A percentile compares a stretch with the other conserved stretches of the same genome.
phyloP scores from a whole-genome alignment of 2,113 vertebrate species.

The Zeus faber region DNA sequence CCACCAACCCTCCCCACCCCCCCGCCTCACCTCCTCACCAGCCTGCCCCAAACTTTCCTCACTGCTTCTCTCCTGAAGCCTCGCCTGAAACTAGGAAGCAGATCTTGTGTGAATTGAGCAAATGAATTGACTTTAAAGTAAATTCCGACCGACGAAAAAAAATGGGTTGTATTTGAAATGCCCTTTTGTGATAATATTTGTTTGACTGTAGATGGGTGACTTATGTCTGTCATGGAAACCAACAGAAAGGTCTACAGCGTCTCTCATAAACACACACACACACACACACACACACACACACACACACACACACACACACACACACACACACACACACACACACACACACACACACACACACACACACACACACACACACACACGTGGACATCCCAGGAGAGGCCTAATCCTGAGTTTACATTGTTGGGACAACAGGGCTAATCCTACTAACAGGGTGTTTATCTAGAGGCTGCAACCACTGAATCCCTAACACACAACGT shows the following conservation, averaged over 20 bases:
- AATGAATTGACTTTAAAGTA: no score
- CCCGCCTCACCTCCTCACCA: neutral
- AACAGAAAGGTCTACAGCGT: neutral
- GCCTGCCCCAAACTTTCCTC: neutral
- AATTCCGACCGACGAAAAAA: no score
- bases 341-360: neutral
- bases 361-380: conserved; percentile 20
- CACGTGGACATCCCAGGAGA: conserved; percentile 48
- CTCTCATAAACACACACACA: neutral
- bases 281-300: conserved; percentile 3
- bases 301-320: conserved; percentile 19
- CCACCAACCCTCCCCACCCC: neutral
- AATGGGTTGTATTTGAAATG: no score
- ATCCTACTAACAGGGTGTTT: conserved; percentile 80
- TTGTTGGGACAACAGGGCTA: conserved; percentile 77
- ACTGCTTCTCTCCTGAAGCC: neutral
- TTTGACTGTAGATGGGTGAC: no score
- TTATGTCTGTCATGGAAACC: neutral
- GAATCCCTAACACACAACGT: conserved; percentile 72
- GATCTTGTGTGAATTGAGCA: no score
- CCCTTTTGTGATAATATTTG: neutral
- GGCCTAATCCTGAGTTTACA: conserved; percentile 73
- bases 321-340: neutral
- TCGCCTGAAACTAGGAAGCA: no score
- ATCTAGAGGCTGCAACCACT: conserved; percentile 65